Percentiles rank a stretch among this genome's conserved stretches.
Evolutionary conservation across 2,797 vertebrate genomes (phyloP).

Genomic region (Somateria mollissima): DNA sequence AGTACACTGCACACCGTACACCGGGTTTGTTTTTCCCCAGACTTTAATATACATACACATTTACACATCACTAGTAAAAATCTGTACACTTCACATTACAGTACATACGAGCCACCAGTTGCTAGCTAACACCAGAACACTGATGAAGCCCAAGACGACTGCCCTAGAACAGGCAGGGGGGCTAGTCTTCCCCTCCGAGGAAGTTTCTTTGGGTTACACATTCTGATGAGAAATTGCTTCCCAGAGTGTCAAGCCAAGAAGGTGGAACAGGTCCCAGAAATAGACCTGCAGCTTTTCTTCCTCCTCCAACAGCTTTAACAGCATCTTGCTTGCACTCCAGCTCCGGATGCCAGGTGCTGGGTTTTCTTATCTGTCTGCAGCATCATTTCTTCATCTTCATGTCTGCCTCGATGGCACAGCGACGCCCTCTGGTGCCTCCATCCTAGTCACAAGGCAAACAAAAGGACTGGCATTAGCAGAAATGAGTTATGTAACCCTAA

Average conservation of each 20-base stretch:
- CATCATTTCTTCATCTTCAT: conserved; percentile 99
- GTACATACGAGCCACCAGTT: conserved; percentile 78
- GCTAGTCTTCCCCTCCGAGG: conserved; percentile 62
- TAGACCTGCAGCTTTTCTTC: conserved; percentile 47
- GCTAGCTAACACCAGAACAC: conserved; percentile 79
- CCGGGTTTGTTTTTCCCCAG: conserved; percentile 57
- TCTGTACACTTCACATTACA: conserved; percentile 84
- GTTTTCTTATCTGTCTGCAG: conserved; percentile 33
- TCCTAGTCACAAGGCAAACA: conserved; percentile 84
- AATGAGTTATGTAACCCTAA: not conserved
- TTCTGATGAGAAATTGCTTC: conserved; percentile 4
- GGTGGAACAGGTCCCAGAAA: conserved; percentile 36
- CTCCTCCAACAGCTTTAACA: conserved; percentile 22
- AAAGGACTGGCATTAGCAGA: conserved; percentile 18
- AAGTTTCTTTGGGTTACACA: conserved; percentile 66
- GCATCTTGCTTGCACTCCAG: conserved; percentile 43
- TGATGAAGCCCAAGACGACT: conserved; percentile 74
- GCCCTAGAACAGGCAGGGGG: conserved; percentile 83
- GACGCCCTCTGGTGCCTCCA: conserved; percentile 96
- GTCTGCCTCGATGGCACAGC: conserved; percentile 98
- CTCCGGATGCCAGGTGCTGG: conserved; percentile 23
- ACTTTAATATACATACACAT: conserved; percentile 81
- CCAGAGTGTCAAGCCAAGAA: not conserved
- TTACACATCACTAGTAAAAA: conserved; percentile 79
- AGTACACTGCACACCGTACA: conserved; percentile 13